These are phyloP conservation scores for Propithecus deckenii DNA, from an alignment of 2,797 vertebrate species.

Conservation along the genomic window DNA sequence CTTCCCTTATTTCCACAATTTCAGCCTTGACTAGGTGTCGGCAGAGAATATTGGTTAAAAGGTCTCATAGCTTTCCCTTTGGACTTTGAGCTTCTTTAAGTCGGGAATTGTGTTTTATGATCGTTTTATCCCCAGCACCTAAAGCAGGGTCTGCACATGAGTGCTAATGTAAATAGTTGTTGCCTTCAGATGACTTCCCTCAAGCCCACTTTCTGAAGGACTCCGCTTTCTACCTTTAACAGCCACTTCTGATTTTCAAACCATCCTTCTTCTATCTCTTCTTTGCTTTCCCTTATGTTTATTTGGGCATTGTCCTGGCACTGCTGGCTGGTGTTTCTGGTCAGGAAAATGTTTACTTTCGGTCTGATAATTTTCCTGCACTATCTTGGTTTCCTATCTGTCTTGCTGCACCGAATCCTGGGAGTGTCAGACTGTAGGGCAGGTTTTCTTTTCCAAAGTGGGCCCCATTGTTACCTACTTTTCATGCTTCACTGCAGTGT, in stretches of 20 bases:
- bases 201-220: neutral
- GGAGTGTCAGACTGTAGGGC: neutral
- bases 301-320: neutral
- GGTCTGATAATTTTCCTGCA: neutral
- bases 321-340: neutral
- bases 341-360: neutral
- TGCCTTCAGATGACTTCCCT: neutral
- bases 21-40: neutral
- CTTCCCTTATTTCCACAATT: neutral
- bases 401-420: neutral
- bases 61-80: neutral
- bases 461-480: neutral
- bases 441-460: neutral
- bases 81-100: neutral
- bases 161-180: neutral
- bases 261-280: neutral
- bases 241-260: neutral
- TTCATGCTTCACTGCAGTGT: neutral
- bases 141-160: neutral
- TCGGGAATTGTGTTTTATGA: neutral
- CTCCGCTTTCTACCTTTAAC: neutral
- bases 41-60: neutral
- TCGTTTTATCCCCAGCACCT: neutral
- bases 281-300: neutral
- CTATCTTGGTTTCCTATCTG: neutral